These are phyloP conservation scores for Tigriopus californicus DNA, from an alignment of 2,888 invertebrate genomes.

Conservation along the genomic window DNA sequence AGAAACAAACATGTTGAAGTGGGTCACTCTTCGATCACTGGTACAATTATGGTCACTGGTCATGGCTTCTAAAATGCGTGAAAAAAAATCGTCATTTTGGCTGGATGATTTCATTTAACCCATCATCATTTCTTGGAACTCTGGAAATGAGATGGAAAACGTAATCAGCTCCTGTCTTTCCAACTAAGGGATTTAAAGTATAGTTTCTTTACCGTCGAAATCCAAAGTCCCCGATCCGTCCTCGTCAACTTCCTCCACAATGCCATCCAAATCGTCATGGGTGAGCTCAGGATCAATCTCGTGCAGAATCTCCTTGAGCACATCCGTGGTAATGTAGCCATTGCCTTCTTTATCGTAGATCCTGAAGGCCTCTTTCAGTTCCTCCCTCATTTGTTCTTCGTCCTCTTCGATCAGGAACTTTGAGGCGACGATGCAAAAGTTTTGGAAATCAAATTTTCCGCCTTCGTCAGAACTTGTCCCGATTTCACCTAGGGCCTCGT, in stretches of 20 bases:
- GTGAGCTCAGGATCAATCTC: constrained; percentile 19
- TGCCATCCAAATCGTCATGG: constrained; percentile 17
- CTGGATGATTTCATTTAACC: background rate
- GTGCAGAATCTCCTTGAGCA: constrained; percentile 18
- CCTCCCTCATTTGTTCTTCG: constrained; percentile 18
- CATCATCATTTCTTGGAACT: constrained; percentile 1
- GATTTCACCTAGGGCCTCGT: background rate
- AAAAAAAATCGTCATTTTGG: too few relatives aligned
- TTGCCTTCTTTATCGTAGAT: constrained; percentile 19
- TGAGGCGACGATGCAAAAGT: constrained; percentile 61
- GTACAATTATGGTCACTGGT: too few relatives aligned
- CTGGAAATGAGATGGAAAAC: background rate
- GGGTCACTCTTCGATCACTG: too few relatives aligned
- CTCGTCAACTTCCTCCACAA: constrained; percentile 19
- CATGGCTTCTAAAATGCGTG: too few relatives aligned
- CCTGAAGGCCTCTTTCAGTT: constrained; percentile 18
- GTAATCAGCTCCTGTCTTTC: background rate
- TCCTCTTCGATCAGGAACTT: constrained; percentile 18
- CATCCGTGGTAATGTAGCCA: constrained; percentile 17
- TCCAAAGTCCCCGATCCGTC: constrained; percentile 18
- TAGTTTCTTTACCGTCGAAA: constrained; percentile 16
- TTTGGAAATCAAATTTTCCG: constrained; percentile 84
- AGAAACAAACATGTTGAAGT: too few relatives aligned
- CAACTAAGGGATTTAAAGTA: background rate
- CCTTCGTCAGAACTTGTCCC: constrained; percentile 41